Base-by-base conservation (phyloP, 2,113 vertebrate genomes). In the Drymodes brunneopygia region DNA sequence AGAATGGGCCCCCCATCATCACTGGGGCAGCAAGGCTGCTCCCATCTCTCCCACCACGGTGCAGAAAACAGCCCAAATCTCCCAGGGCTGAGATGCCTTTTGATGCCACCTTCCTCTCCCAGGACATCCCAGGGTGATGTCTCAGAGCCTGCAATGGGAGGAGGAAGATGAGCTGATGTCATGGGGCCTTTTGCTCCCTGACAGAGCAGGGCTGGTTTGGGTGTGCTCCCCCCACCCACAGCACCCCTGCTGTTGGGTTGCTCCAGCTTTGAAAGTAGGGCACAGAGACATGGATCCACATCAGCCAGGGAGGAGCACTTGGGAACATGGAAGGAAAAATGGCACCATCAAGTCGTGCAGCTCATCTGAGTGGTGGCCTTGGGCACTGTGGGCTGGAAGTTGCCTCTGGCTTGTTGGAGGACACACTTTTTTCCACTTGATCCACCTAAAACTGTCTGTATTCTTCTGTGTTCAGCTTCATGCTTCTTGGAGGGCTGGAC, bases 1-100 rank as follows among this genome's bases (percentile, higher is more conserved):
- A 0, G 0, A 31, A 56, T 11, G 18, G 35, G 2, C 3, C 11
- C 16, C 9, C 2, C 24, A 21, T 42, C 22, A 7, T 12, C 1
- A 0, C 35, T 24, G 42, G 23, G 42, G 16, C 48, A 83, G 31
- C 77, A 60, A 42, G 61, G 35, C 44, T 40, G 25, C 61, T 79
- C 51, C 47, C 25, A 8, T 7, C 40, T 82, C 75, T 44, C 47
- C 66, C 88, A 11, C 45, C 1, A 0, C 9, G 36, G 48, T 18
- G 18, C 33, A 80, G 53, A 60, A 79, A 65, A 28, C 45, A 83
- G 25, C 14, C 18, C 3, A 2, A 3, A 44, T 70, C 60, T 65
- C n/a, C 45, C 2, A 10, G 22, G 58, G 42, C 31, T 56, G 54
- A 56, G 67, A 9, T 47, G 40, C 15, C 57, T 86, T 56, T 54